Base-by-base conservation (phyloP, 2,888 invertebrate genomes). In the Tethea ocularis region DNA sequence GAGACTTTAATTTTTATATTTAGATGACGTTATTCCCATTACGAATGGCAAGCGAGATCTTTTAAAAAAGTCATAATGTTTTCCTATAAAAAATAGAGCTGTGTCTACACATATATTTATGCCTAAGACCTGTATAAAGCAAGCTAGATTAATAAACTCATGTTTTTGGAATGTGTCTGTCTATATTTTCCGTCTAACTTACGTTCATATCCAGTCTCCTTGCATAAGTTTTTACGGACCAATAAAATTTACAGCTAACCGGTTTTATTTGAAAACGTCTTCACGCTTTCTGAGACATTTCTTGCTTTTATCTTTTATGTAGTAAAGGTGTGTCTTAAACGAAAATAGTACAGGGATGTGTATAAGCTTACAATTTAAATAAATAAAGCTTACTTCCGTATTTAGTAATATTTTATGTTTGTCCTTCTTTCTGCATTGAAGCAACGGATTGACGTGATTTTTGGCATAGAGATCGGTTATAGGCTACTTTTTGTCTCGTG, bases 171-270 rank as follows among this genome's bases (percentile, higher is more conserved):
- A 6, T 6, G 5, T 6, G 1, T 51, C 15, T 4, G 4, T 15
- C 20, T 11, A 11, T 54, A 11, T 1, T 33, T 22, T 33, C 20
- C 33, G n/a, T n/a, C n/a, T n/a, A 26, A 53, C n/a, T 17, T 29
- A 4, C 52, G 15, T 11, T 54, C 13, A 54, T 17, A 53, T 33
- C 52, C 26, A 52, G 10, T 22, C 20, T 53, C 29, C 11, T 33
- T 36, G 54, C 33, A 22, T 20, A 20, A 54, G 13, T 11, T 54
- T 33, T 33, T 20, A 54, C 36, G 13, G 29, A n/a, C 33, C 36
- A 33, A 54, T 54, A 54, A 54, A 54, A n/a, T 54, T 17, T 33
- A 33, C 22, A 54, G 11, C 33, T 22, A 33, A 54, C 54, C 33
- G 54, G 33, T 22, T n/a, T n/a, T 46, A 20, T 33, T 54, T 33